Base-by-base conservation (phyloP, 2,888 invertebrate genomes). In the Tachina grossa region DNA sequence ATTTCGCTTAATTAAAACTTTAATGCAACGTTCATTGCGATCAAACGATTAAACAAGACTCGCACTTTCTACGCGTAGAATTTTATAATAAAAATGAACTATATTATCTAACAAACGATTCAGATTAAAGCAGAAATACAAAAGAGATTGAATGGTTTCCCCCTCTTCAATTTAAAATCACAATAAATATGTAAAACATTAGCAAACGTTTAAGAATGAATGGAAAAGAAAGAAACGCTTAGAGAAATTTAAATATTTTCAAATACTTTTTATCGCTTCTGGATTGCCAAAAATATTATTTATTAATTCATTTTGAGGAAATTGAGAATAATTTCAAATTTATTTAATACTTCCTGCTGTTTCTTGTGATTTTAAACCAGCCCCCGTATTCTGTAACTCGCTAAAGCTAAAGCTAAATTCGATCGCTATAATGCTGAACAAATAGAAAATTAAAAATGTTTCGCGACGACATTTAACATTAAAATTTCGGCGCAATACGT, bases 281-380 rank as follows among this genome's bases (percentile, higher is more conserved):
- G 74, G 55, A 55, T 59, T 14, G 16, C 63, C 19, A 80, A 76
- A 84, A 84, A 72, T 79, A 41, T 43, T 61, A 22, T 57, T 49
- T 57, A 39, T 47, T 6, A 19, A 45, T 6, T 41, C n/a, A 13
- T 59, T 68, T 71, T 4, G 74, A 78, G 81, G 68, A 82, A 81
- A 78, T 82, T 74, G 57, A 77, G 78, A 69, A 78, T 82, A 74
- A 71, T 82, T 85, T 78, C 14, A 72, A 66, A 63, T 81, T 80
- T 74, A 81, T 81, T 74, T 22, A 51, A 74, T 59, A 77, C 63
- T 84, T 81, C 81, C 84, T 69, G 43, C 49, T 79, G 19, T 49
- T 72, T 81, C 72, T 77, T 22, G 14, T 39, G n/a, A 49, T n/a
- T n/a, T n/a, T n/a, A n/a, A n/a, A n/a, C n/a, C n/a, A n/a, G n/a